Conservation (phyloP, 2,888 invertebrate species). For the Parnassius orleans region DNA sequence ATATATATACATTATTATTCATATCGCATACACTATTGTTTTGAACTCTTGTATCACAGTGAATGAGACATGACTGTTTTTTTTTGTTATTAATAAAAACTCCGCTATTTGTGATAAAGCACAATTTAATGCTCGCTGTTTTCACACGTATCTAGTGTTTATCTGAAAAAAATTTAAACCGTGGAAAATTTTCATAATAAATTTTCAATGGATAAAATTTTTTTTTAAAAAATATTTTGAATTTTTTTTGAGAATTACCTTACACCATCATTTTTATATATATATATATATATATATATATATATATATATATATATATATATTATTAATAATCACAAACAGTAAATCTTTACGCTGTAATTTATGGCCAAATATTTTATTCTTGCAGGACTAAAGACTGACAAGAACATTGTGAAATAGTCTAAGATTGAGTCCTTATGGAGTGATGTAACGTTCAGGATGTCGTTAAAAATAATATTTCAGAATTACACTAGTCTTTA, state of each 20-base stretch:
- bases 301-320: too few species aligned
- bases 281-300: too few species aligned
- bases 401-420: slow-evolving; percentile 55
- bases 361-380: slow-evolving; percentile 27
- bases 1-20: slow-evolving; percentile 63
- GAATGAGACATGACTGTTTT: slow-evolving; percentile 30
- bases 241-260: too few species aligned
- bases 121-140: slow-evolving; percentile 38
- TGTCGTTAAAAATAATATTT: slow-evolving; percentile 48
- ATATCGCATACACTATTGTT: slow-evolving; percentile 50
- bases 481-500: background rate
- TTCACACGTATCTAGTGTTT: too few species aligned
- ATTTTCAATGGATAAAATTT: too few species aligned
- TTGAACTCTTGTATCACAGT: slow-evolving; percentile 46
- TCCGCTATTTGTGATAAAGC: slow-evolving; percentile 8
- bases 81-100: slow-evolving; percentile 2
- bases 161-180: too few species aligned
- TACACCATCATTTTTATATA: too few species aligned
- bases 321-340: background rate
- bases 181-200: too few species aligned
- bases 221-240: too few species aligned
- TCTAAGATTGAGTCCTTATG: slow-evolving; percentile 47
- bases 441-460: slow-evolving; percentile 44
- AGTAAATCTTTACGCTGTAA: background rate
- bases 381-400: slow-evolving; percentile 67